Conservation (phyloP, 2,797 vertebrate genomes). For the Sebastes diaconus region DNA sequence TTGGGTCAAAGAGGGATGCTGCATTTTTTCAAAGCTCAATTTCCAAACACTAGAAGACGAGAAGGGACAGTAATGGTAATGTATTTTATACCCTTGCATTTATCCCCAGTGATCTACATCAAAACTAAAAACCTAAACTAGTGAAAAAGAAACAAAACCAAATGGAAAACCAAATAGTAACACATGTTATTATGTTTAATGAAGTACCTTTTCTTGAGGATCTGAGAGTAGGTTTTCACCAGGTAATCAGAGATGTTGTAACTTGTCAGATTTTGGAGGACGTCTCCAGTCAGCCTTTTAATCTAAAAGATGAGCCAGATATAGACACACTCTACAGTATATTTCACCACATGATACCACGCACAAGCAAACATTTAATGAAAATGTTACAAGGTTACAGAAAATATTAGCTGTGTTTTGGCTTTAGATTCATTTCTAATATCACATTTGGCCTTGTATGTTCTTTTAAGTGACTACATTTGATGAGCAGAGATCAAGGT, state of each 20-base stretch:
- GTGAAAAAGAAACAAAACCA: neutral
- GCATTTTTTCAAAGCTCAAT: neutral
- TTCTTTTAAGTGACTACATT: neutral
- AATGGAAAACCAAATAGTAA: neutral
- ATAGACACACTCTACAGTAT: neutral
- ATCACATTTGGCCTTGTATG: too few relatives aligned
- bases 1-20: neutral
- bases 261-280: conserved; percentile 89
- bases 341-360: neutral
- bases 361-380: neutral
- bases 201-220: conserved; percentile 87
- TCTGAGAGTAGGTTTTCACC: conserved; percentile 91
- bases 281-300: conserved; percentile 82
- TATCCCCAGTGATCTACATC: neutral
- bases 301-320: conserved; percentile 70
- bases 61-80: neutral
- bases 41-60: neutral
- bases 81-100: neutral
- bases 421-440: neutral
- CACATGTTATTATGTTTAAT: neutral
- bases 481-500: neutral
- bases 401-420: neutral
- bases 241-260: conserved; percentile 92
- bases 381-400: neutral
- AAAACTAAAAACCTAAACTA: neutral